Evolutionary conservation across 2,113 vertebrate species (phyloP).

Genomic region (Spilogale gracilis): DNA sequence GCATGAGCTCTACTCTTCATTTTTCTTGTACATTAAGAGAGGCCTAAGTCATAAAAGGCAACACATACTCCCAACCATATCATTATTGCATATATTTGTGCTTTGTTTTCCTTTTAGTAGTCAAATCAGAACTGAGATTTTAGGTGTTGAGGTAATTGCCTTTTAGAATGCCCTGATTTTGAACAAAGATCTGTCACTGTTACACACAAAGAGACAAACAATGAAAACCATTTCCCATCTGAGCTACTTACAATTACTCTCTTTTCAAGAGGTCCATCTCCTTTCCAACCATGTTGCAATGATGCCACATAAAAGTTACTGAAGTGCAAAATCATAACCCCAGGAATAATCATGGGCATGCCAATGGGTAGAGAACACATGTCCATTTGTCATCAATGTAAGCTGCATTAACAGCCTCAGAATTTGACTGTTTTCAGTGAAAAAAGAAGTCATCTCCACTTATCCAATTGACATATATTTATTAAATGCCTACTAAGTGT

Average conservation of each 20-base stretch:
- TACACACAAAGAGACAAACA: background rate
- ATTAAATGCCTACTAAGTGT: background rate
- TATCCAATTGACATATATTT: background rate
- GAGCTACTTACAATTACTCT: background rate
- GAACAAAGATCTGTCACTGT: conserved; percentile 29
- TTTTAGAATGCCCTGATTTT: conserved; percentile 38
- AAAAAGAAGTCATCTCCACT: conserved; percentile 3
- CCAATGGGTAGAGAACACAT: background rate
- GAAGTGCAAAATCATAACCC: background rate
- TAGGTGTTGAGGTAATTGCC: background rate
- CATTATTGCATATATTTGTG: background rate
- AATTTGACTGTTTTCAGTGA: background rate
- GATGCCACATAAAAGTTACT: background rate
- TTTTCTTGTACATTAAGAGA: conserved; percentile 70
- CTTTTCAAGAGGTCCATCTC: conserved; percentile 6
- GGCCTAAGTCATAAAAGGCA: conserved; percentile 69
- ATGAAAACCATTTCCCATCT: background rate
- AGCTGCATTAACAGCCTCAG: background rate
- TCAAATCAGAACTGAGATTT: conserved; percentile 17
- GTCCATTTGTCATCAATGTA: too few species aligned
- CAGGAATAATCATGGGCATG: background rate
- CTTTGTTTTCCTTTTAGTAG: conserved; percentile 31
- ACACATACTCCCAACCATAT: conserved; percentile 37
- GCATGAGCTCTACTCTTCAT: conserved; percentile 42
- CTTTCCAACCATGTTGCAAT: background rate